Base-by-base conservation (phyloP, 2,888 invertebrate species). In the Neoscelio sp. region DNA sequence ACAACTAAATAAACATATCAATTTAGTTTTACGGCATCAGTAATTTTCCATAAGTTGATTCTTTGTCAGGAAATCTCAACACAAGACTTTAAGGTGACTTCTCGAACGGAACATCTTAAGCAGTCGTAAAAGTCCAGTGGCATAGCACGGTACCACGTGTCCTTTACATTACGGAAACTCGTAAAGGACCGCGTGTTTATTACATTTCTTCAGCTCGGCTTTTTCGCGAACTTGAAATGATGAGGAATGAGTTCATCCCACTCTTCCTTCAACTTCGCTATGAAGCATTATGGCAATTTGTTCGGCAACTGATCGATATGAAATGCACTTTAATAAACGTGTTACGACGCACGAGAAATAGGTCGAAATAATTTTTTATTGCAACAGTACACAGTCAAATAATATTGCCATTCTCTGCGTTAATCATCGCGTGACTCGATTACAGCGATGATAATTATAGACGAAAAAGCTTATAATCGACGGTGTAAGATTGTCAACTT, bases 151-250 rank as follows among this genome's bases (percentile, higher is more conserved):
- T 54, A 44, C 54, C 67, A 67, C 42, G 42, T 67, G 67, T 26
- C 64, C 52, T 48, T 28, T 65, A 65, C 52, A 65, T 65, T 65
- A 65, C 35, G 40, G 12, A 52, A 65, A 42, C 50, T 65, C 65
- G 52, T 52, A 65, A 65, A 65, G 28, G 52, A 48, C 18, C 23
- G 48, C 26, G 40, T 65, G 65, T 40, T 65, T 65, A 52, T 68
- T 68, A 38, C 56, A 26, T 54, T 38, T 35, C 58, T 40, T 44
- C 23, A 44, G 23, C 20, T 17, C 18, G 10, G 13, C 40, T 33
- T 44, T 33, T 23, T 23, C 23, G 18, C 23, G 35, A 64, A 64
- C 17, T 38, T 50, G 26, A 50, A 26, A 26, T n/a, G 20, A 64
- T 26, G 48, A 38, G 38, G 38, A 48, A 64, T 50, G 48, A 64